A percentile compares a stretch with the other conserved stretches of the same genome.
These are phyloP conservation scores for Hucho hucho DNA, from an alignment of 2,113 vertebrate species.

Conservation along the genomic window DNA sequence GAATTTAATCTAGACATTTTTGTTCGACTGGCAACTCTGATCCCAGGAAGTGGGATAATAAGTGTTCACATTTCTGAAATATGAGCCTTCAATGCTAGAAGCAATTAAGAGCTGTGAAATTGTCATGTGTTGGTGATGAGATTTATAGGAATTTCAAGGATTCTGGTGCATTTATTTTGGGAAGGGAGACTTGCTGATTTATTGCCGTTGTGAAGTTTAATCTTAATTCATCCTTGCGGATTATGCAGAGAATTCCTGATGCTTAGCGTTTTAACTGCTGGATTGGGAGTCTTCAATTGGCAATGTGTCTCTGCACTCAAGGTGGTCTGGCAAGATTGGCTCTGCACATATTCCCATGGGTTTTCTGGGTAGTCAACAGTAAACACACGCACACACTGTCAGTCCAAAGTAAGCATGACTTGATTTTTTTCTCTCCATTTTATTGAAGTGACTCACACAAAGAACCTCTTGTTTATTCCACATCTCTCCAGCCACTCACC, in stretches of 20 bases:
- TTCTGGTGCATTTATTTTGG: not conserved
- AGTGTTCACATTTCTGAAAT: slow-evolving; percentile 5
- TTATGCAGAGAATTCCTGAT: slow-evolving; percentile 21
- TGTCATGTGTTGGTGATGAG: too few species aligned
- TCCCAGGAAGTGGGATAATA: slow-evolving; percentile 8
- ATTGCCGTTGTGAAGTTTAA: slow-evolving; percentile 7
- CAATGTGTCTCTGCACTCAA: slow-evolving; percentile 33
- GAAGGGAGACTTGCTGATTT: slow-evolving; percentile 4
- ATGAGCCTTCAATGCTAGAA: not conserved
- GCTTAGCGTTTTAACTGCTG: slow-evolving; percentile 12
- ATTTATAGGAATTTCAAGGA: too few species aligned
- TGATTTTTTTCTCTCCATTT: not conserved
- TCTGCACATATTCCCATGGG: slow-evolving; percentile 18
- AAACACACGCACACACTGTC: not conserved
- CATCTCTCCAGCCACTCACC: not conserved
- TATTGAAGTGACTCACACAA: not conserved
- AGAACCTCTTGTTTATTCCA: not conserved
- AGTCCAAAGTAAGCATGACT: not conserved
- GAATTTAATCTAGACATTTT: too few species aligned
- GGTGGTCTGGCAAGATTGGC: slow-evolving; percentile 34
- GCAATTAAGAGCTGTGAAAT: slow-evolving; percentile 9
- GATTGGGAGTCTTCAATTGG: slow-evolving; percentile 48
- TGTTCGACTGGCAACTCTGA: too few species aligned
- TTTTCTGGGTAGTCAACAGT: slow-evolving; percentile 9
- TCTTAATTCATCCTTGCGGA: slow-evolving; percentile 18